Evolutionary conservation across 2,888 invertebrate species (phyloP), one percentile per base, ranked within the genome.

Genomic region (Phytoseiulus persimilis): DNA sequence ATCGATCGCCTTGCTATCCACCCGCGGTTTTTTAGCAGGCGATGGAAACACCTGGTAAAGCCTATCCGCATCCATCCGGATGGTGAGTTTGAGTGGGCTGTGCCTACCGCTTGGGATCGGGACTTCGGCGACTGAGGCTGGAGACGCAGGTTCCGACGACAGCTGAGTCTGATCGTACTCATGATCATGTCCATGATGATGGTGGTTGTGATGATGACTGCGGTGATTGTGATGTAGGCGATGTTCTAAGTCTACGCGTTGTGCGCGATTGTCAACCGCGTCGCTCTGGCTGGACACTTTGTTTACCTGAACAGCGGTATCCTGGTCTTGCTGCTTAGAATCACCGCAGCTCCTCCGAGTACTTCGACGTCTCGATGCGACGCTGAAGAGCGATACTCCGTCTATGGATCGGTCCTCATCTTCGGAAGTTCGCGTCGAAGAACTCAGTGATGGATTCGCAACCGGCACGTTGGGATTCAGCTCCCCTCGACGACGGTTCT

Each of bases 1-100:
- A 83, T 45, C 89, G 83, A 89, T n/a, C 6, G 93, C 90, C 93
- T 93, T 91, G 93, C 93, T 92, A 90, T 39, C 90, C 39, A 31
- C n/a, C 83, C 83, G 83, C 32, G 83, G 83, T 89, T n/a, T 89
- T 89, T 45, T 91, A 23, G 31, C 33, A 45, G 83, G 33, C 46
- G 91, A 91, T 93, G 93, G 91, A 95, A 95, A 91, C 95, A 87
- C 87, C 33, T 87, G 87, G 39, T 87, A 87, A 28, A 87, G 87
- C 39, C 31, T 33, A 87, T 87, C 45, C 39, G 87, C 87, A 87
- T 87, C 87, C 94, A 97, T 96, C 6, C 96, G 94, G 90, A 97
- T 93, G 9, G 96, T 96, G 90, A 97, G 93, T 92, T 96, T 96
- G 90, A 96, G 93, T n/a, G 91, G 90, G 83, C 91, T 89, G 83